Conservation (phyloP, 2,113 vertebrate species). For the Dipodomys stephensi region DNA sequence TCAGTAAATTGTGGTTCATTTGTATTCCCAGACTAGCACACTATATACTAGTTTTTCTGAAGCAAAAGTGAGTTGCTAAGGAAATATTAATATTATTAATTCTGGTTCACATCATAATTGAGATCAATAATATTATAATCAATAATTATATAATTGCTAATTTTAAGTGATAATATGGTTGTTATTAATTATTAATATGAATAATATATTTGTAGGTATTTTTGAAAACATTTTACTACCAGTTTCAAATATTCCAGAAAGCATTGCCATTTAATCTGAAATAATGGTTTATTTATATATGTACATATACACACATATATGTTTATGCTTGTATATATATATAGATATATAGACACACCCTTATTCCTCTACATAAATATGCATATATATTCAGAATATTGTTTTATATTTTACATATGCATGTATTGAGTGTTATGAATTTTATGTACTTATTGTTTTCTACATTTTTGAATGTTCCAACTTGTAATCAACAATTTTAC, state of each 20-base stretch:
- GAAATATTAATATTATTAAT: not conserved
- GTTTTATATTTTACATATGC: too few relatives aligned
- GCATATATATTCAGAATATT: too few relatives aligned
- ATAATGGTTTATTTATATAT: not conserved
- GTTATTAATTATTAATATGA: not conserved
- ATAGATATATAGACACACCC: too few relatives aligned
- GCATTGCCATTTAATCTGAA: not conserved
- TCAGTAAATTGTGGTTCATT: not conserved
- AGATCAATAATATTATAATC: too few relatives aligned
- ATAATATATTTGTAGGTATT: not conserved
- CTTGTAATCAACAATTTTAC: not conserved
- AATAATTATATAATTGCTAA: too few relatives aligned
- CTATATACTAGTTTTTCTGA: not conserved
- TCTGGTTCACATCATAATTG: too few relatives aligned
- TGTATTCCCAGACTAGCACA: not conserved
- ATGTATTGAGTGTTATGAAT: not conserved
- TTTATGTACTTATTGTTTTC: not conserved
- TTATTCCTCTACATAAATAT: too few relatives aligned
- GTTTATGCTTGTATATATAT: too few relatives aligned
- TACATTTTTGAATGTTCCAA: not conserved
- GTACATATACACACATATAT: too few relatives aligned
- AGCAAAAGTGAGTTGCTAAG: not conserved
- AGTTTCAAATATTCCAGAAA: not conserved
- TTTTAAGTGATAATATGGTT: not conserved
- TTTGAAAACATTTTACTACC: not conserved